Evolutionary conservation across 2,797 vertebrate genomes (phyloP).

Genomic region (Ateles fusciceps): DNA sequence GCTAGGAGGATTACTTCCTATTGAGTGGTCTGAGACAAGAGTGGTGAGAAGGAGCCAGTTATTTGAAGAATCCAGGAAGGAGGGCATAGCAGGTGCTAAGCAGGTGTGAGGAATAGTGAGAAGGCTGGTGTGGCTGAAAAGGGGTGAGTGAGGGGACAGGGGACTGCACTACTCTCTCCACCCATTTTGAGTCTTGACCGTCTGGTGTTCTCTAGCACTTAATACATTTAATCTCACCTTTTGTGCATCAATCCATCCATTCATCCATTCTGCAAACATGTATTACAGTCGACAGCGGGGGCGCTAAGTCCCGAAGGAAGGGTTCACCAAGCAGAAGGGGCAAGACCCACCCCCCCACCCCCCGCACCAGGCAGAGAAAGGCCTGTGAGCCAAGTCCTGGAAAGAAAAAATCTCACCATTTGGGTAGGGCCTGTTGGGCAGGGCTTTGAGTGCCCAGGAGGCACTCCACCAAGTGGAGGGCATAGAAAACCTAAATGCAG

Average conservation of each 20-base stretch:
- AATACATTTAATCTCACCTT: neutral
- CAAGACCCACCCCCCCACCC: neutral
- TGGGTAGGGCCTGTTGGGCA: neutral
- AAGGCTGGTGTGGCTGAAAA: too few species aligned
- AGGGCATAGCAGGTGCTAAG: neutral
- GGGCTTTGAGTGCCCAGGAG: neutral
- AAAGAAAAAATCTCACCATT: neutral
- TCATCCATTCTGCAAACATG: neutral
- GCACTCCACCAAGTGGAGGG: accelerated
- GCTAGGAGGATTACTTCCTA: neutral
- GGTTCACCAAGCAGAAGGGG: neutral
- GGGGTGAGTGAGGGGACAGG: neutral
- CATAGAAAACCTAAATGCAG: neutral
- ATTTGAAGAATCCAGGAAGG: neutral
- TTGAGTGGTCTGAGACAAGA: neutral
- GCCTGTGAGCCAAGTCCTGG: too few species aligned
- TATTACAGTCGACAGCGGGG: neutral
- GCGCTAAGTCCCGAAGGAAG: neutral
- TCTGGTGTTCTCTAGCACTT: neutral
- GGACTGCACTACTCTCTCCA: neutral
- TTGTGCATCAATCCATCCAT: neutral
- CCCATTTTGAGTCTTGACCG: neutral
- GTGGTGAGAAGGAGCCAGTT: neutral
- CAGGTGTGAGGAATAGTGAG: too few species aligned
- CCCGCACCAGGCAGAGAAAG: neutral